These are phyloP conservation scores for Eleginops maclovinus DNA, from an alignment of 2,113 vertebrate genomes.

Conservation along the genomic window DNA sequence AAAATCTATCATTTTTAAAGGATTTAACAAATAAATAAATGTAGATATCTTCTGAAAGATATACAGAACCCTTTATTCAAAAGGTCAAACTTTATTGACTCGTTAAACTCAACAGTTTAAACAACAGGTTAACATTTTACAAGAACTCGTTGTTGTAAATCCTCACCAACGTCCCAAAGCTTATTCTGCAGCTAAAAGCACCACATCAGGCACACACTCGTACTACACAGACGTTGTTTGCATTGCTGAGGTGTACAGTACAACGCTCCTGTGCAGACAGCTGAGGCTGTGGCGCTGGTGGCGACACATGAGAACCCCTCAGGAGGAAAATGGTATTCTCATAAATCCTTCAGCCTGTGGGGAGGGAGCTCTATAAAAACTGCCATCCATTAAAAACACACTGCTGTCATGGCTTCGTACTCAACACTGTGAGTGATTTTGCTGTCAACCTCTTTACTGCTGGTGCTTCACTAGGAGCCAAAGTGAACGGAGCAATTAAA, in stretches of 20 bases:
- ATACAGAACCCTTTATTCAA: not conserved
- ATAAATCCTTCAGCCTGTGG: slow-evolving; percentile 74
- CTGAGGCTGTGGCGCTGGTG: slow-evolving; percentile 19
- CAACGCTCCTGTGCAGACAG: slow-evolving; percentile 29
- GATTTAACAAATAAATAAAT: not conserved
- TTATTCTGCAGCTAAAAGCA: not conserved
- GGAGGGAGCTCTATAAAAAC: slow-evolving; percentile 60
- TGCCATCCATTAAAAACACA: slow-evolving; percentile 60
- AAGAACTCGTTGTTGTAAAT: slow-evolving; percentile 5
- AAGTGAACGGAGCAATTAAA: slow-evolving; percentile 31
- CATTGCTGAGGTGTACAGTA: slow-evolving; percentile 54
- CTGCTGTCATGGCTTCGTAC: slow-evolving; percentile 47
- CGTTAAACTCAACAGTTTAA: slow-evolving; percentile 27
- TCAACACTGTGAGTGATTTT: slow-evolving; percentile 27
- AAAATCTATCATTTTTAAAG: not conserved
- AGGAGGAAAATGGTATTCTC: slow-evolving; percentile 60
- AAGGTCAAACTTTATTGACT: slow-evolving; percentile 29
- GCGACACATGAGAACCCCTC: slow-evolving; percentile 54
- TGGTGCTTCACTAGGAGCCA: slow-evolving; percentile 24
- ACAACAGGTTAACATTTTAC: slow-evolving; percentile 26
- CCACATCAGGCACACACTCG: not conserved
- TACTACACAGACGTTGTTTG: slow-evolving; percentile 30
- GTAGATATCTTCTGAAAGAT: not conserved
- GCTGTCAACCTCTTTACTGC: slow-evolving; percentile 29
- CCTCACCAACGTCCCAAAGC: not conserved